Conservation (phyloP, 2,113 vertebrate genomes). For the Pterocles burchelli region DNA sequence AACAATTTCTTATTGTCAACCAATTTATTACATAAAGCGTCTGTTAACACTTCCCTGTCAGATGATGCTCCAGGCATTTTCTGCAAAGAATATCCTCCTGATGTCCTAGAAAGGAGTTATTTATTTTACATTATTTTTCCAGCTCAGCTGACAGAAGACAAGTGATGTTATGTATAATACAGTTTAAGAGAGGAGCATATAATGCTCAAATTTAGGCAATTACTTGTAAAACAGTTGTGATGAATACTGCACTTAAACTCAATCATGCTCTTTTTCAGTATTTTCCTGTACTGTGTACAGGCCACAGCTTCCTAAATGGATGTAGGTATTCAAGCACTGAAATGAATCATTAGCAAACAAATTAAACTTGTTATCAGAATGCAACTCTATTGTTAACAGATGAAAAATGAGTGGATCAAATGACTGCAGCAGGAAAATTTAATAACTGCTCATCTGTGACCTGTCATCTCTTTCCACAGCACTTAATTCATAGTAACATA, state of each 20-base stretch:
- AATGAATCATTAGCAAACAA: conserved; percentile 54
- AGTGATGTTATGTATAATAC: not conserved
- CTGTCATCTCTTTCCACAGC: not conserved
- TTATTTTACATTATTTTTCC: not conserved
- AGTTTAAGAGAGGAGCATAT: not conserved
- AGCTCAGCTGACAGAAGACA: not conserved
- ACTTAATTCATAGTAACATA: not conserved
- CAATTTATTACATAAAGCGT: not conserved
- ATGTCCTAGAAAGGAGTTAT: not conserved
- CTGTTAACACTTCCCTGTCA: not conserved
- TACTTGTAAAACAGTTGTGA: not conserved
- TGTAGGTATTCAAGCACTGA: not conserved
- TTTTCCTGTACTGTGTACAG: not conserved
- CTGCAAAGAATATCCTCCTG: not conserved
- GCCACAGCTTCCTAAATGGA: not conserved
- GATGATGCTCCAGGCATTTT: not conserved
- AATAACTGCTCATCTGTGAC: conserved; percentile 15
- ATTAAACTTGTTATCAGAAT: conserved; percentile 46
- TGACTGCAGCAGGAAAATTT: conserved; percentile 5
- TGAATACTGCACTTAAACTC: not conserved
- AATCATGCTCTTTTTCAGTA: not conserved
- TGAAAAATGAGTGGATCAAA: conserved; percentile 18
- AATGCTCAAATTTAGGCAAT: not conserved
- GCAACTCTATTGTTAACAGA: conserved; percentile 2
- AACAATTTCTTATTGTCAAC: not conserved